Percentiles rank a stretch among this genome's conserved stretches.
phyloP scores from a whole-genome alignment of 2,113 vertebrate species.

The Passer montanus region DNA sequence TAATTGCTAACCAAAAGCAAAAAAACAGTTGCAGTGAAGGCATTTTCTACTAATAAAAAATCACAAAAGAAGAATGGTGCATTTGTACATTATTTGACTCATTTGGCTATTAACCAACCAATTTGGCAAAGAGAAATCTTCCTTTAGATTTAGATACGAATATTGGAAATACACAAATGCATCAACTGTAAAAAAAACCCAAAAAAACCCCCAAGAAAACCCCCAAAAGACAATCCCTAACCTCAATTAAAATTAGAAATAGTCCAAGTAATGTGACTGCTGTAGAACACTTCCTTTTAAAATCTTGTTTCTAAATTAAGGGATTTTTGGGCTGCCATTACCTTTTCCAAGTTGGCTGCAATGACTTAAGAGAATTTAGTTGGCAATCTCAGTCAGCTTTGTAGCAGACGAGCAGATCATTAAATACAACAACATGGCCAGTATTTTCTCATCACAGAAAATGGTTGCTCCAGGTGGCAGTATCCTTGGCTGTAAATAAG shows the following conservation, averaged over 20 bases:
- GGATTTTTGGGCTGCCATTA: neutral
- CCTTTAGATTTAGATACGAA: neutral
- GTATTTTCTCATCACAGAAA: neutral
- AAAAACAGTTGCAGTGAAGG: neutral
- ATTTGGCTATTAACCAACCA: conserved; percentile 4
- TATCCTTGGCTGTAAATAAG: neutral
- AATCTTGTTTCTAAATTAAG: neutral
- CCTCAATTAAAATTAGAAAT: neutral
- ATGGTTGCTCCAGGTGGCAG: neutral
- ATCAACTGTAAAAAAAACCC: neutral
- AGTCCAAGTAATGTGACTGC: neutral
- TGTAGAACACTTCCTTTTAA: neutral
- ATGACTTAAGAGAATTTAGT: neutral
- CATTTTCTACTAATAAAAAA: neutral
- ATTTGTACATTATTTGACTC: neutral
- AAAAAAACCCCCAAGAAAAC: neutral
- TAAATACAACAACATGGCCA: neutral
- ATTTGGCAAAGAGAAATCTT: neutral
- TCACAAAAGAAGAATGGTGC: neutral
- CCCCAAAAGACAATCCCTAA: neutral
- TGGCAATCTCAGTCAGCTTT: neutral
- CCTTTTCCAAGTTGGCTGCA: neutral
- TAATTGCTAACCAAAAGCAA: neutral
- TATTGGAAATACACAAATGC: neutral
- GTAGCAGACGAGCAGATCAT: neutral